Base-by-base conservation (phyloP, 2,113 vertebrate genomes). In the Paradoxurus hermaphroditus region DNA sequence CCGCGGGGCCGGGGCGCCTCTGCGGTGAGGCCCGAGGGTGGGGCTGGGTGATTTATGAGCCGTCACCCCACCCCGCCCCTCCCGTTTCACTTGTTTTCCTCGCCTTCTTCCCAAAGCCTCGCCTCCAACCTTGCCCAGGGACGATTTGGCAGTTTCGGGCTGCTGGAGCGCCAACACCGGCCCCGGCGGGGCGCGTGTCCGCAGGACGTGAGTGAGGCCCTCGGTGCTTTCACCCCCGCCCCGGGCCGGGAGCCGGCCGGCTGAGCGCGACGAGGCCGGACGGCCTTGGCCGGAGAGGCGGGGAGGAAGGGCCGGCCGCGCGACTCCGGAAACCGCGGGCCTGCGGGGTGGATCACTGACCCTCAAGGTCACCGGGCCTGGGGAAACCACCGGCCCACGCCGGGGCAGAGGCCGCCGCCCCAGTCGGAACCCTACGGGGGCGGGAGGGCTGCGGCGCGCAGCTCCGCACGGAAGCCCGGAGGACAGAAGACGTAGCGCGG, bases 81-180 rank as follows among this genome's bases (percentile, higher is more conserved):
- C 97, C 97, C 96, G 86, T 97, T 98, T 97, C 97, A 98, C 97
- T 97, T 97, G 96, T 98, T 98, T 98, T 97, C 97, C 77, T 95
- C 75, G 85, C 81, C 90, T 89, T 65, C 92, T 87, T 62, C 62
- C 81, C 79, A 85, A 83, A 92, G 86, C 96, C 96, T 95, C 84
- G 27, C 70, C 49, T 81, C 75, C 95, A 39, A 21, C 82, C 62
- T 82, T 68, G 93, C 91, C 89, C 91, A 18, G 72, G 15, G 67
- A 91, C 73, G 39, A 97, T 90, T 73, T 94, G 88, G 93, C 96
- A 90, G 78, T 75, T 53, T 46, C 93, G 13, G 85, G 85, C 84
- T 56, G 70, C 34, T 46, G 46, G 67, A 87, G 62, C 21, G 68
- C 73, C 63, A 44, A 49, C 73, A n/a, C 36, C 19, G 14, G 90